A percentile compares a stretch with the other conserved stretches of the same genome.
Conservation (phyloP, 2,797 vertebrate species). For the Scyliorhinus canicula region DNA sequence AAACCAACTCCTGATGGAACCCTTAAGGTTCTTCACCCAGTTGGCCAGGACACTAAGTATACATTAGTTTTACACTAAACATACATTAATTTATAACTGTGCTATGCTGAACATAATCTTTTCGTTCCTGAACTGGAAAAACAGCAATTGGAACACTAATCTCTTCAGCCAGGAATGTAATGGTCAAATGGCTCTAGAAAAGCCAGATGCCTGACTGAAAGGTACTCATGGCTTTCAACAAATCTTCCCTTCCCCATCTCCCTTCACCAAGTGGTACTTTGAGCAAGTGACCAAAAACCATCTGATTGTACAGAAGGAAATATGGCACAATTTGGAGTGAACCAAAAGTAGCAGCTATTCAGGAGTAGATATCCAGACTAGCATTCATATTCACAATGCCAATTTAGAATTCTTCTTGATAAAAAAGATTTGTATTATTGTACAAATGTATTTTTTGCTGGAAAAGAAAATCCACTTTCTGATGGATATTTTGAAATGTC, state of each 20-base stretch:
- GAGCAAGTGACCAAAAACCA: not conserved
- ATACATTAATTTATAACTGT: slow-evolving; percentile 10
- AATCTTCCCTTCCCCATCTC: not conserved
- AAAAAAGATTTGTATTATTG: slow-evolving; percentile 27
- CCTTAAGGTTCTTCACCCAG: not conserved
- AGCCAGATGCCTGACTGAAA: not conserved
- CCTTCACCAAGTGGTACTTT: not conserved
- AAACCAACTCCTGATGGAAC: not conserved
- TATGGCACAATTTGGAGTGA: slow-evolving; percentile 33
- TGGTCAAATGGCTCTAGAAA: not conserved
- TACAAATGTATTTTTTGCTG: slow-evolving; percentile 29
- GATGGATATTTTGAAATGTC: slow-evolving; percentile 27
- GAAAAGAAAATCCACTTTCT: not conserved
- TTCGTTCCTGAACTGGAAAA: slow-evolving; percentile 12
- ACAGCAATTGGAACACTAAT: not conserved
- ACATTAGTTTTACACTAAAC: not conserved
- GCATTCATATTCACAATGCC: slow-evolving; percentile 25
- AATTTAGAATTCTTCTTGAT: slow-evolving; percentile 14
- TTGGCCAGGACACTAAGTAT: slow-evolving; percentile 18
- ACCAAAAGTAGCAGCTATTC: not conserved
- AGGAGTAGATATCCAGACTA: slow-evolving; percentile 25
- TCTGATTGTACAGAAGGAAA: not conserved
- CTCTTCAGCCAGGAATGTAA: slow-evolving; percentile 20
- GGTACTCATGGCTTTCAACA: not conserved
- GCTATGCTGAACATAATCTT: not conserved